Evolutionary conservation across 2,888 invertebrate species (phyloP).

Genomic region (Imbricaverruca yamaguchii): DNA sequence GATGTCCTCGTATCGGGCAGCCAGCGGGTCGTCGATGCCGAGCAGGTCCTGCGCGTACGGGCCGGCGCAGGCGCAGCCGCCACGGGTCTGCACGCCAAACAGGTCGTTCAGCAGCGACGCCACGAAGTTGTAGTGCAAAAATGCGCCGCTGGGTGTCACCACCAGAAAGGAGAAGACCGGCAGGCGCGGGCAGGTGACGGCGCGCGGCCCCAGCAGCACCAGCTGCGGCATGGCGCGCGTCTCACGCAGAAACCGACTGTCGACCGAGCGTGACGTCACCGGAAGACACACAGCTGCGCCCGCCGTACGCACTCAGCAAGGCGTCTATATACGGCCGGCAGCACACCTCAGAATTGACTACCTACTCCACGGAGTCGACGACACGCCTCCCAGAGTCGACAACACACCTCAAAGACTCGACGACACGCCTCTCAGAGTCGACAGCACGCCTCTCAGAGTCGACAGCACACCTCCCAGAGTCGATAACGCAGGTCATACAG

Average conservation of each 20-base stretch:
- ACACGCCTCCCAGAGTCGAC: too few species aligned
- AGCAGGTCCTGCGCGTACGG: conserved; percentile 76
- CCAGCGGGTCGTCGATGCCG: conserved; percentile 68
- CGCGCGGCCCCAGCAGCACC: conserved; percentile 29
- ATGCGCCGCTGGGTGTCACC: conserved; percentile 59
- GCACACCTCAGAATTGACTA: too few species aligned
- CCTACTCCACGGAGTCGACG: too few species aligned
- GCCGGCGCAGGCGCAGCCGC: conserved; percentile 71
- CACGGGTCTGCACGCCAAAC: conserved; percentile 73
- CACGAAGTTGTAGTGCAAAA: conserved; percentile 81
- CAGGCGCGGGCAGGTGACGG: conserved; percentile 40
- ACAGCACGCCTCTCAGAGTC: too few species aligned
- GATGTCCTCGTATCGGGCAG: conserved; percentile 62
- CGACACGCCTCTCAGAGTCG: too few species aligned
- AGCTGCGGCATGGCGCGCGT: conserved; percentile 26
- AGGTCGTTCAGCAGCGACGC: conserved; percentile 80
- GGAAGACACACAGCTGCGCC: too few species aligned
- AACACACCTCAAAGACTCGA: too few species aligned
- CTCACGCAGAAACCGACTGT: conserved; percentile 19
- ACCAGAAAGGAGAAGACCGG: conserved; percentile 82
- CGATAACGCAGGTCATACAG: too few species aligned
- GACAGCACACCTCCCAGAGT: too few species aligned
- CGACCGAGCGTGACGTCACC: too few species aligned
- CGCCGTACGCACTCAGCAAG: too few species aligned
- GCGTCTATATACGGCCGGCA: too few species aligned